Conservation (phyloP, 2,113 vertebrate genomes). For the Galemys pyrenaicus region DNA sequence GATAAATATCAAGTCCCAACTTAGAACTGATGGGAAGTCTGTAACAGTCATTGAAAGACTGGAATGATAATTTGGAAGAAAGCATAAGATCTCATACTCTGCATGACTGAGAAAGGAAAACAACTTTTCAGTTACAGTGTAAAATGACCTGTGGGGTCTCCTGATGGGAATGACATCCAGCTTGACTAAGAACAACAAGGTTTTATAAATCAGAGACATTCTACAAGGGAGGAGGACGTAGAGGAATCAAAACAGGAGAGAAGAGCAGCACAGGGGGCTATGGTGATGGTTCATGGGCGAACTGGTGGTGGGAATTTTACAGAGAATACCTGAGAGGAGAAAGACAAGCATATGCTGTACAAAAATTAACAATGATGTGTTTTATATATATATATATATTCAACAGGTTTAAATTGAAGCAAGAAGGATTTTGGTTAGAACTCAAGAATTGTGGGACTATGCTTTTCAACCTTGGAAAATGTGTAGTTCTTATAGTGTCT, state of each 20-base stretch:
- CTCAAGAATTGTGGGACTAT: background rate
- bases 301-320: no score
- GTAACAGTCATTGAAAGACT: background rate
- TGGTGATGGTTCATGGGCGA: no score
- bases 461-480: background rate
- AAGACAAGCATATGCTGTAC: no score
- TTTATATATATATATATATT: no score
- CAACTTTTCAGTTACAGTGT: background rate
- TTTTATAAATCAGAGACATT: no score
- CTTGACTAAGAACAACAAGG: background rate
- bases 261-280: no score
- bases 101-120: background rate
- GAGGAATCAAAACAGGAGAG: no score
- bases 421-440: background rate
- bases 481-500: background rate
- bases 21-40: background rate
- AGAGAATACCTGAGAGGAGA: no score
- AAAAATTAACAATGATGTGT: no score
- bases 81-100: background rate
- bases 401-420: conserved; percentile 24
- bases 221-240: no score
- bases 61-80: conserved; percentile 22
- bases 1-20: background rate
- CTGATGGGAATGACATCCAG: background rate
- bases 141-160: background rate